Base-by-base conservation (phyloP, 2,888 invertebrate genomes). In the Eremobia ochroleuca region DNA sequence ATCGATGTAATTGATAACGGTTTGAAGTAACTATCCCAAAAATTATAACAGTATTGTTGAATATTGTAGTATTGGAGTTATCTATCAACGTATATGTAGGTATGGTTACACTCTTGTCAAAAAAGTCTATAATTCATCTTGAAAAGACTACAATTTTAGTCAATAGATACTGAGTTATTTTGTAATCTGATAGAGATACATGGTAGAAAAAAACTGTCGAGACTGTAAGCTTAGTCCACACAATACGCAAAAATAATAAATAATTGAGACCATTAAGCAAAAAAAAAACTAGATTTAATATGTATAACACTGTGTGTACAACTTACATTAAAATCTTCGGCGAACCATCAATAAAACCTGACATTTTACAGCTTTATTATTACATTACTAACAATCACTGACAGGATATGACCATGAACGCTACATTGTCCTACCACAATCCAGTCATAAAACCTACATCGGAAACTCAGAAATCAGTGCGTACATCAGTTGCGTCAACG, bases 1-100 rank as follows among this genome's bases (percentile, higher is more conserved):
- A 87, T 86, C 85, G 73, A 74, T 77, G 31, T 87, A 86, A 85
- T 85, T 74, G 79, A 78, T 86, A 88, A 77, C 81, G 73, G 65
- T 82, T 85, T 67, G 61, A 68, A 64, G 62, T 69, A 76, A 85
- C 82, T 65, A 77, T 82, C 31, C 52, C 25, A 76, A 71, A 68
- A 82, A 83, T 73, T 80, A 79, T 88, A 88, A 90, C 88, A 88
- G 88, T 89, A 90, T 89, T 82, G 72, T 77, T 78, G 18, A 67
- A 72, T 70, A 65, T 66, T 49, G 34, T 67, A 34, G 61, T 75
- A 21, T 40, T 8, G 15, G 2, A 43, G n/a, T 28, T 40, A 67
- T 55, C 8, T 11, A 62, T 67, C 55, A 62, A 28, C 18, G 0
- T 52, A 4, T 43, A n/a, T n/a, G n/a, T n/a, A n/a, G n/a, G n/a